Conservation (phyloP, 2,797 vertebrate species). For the Pseudochirops cupreus region DNA sequence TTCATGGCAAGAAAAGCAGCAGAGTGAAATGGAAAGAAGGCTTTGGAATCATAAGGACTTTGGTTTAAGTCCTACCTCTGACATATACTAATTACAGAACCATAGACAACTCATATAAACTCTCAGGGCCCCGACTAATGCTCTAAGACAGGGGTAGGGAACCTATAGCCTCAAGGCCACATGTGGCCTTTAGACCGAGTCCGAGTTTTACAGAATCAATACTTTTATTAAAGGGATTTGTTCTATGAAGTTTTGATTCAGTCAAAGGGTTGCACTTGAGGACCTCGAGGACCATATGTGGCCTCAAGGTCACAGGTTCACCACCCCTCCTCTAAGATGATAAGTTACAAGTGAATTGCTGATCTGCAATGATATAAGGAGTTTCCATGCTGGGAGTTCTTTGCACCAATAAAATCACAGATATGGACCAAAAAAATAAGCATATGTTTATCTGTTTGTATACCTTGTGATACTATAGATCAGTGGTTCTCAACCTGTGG, state of each 20-base stretch:
- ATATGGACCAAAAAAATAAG: background rate
- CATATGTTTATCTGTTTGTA: background rate
- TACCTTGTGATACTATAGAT: background rate
- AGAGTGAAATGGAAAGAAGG: background rate
- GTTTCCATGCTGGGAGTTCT: background rate
- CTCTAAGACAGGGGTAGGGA: background rate
- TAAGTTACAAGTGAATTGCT: background rate
- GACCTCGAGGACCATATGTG: too few species aligned
- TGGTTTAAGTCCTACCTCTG: background rate
- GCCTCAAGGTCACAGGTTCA: too few species aligned
- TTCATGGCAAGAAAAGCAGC: background rate
- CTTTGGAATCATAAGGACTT: background rate
- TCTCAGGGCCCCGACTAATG: background rate
- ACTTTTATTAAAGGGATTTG: too few species aligned
- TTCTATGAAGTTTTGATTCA: too few species aligned
- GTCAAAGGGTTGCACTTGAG: too few species aligned
- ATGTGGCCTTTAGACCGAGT: too few species aligned
- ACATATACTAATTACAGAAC: background rate
- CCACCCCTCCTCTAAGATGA: background rate
- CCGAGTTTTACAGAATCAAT: too few species aligned
- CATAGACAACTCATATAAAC: background rate
- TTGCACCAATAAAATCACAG: background rate
- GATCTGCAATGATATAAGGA: background rate
- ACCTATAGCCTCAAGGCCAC: too few species aligned
- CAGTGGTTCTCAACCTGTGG: too few species aligned